Conservation (phyloP, 2,113 vertebrate species). For the Nibea coibor region DNA sequence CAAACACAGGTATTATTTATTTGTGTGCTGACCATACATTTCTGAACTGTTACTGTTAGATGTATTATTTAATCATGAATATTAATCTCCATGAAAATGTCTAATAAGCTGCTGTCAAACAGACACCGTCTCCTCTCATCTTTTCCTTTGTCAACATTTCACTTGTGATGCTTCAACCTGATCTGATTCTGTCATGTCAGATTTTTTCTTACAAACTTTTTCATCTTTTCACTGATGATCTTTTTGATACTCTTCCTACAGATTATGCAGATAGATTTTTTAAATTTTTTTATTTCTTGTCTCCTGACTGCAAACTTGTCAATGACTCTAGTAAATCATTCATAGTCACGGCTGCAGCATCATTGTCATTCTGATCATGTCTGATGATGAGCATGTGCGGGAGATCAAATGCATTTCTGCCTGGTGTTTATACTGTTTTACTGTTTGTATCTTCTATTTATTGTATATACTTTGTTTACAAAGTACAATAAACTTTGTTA, state of each 20-base stretch:
- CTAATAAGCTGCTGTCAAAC: neutral
- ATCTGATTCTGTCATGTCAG: slow-evolving; percentile 2
- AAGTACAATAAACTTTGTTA: too few relatives aligned
- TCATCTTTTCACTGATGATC: neutral
- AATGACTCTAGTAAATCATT: slow-evolving; percentile 11
- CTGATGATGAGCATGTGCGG: slow-evolving; percentile 21
- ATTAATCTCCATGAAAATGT: neutral
- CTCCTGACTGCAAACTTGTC: neutral
- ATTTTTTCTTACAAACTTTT: neutral
- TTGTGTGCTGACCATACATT: neutral
- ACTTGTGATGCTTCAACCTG: neutral
- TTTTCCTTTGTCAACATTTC: neutral
- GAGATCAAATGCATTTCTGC: slow-evolving; percentile 8
- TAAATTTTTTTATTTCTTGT: neutral
- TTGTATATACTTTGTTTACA: too few relatives aligned
- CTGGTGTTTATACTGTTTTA: too few relatives aligned
- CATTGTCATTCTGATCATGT: slow-evolving; percentile 15
- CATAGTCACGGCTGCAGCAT: neutral
- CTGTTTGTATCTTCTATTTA: too few relatives aligned
- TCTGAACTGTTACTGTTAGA: neutral
- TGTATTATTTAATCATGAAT: neutral
- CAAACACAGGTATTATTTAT: neutral
- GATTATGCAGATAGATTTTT: neutral
- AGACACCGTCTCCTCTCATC: neutral
- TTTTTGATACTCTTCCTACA: neutral